A percentile compares a stretch with the other conserved stretches of the same genome.
phyloP scores from a whole-genome alignment of 2,888 invertebrate genomes.

The Orchesellides sinensis region DNA sequence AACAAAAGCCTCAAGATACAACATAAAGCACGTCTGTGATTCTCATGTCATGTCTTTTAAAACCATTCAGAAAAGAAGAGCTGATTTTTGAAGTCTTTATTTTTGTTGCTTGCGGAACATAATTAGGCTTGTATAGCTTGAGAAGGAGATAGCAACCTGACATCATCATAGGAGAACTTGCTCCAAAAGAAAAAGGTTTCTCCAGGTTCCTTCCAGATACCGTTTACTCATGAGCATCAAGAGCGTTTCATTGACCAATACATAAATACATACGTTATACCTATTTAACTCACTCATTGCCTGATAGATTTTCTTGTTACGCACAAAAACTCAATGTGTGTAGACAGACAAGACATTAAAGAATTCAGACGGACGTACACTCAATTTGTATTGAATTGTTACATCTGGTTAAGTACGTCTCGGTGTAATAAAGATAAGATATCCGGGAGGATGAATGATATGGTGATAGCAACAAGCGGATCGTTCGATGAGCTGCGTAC shows the following conservation, averaged over 20 bases:
- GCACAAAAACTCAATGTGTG: too few relatives aligned
- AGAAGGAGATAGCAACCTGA: neutral
- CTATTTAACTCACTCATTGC: too few relatives aligned
- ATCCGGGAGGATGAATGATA: slow-evolving; percentile 10
- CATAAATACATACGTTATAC: too few relatives aligned
- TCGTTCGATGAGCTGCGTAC: neutral
- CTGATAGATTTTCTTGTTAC: too few relatives aligned
- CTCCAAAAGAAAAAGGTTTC: neutral
- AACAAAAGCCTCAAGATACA: slow-evolving; percentile 50
- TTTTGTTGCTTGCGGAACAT: slow-evolving; percentile 37
- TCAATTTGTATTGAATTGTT: slow-evolving; percentile 58
- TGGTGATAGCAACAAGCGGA: too few relatives aligned
- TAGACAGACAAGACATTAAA: slow-evolving; percentile 5
- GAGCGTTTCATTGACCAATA: too few relatives aligned
- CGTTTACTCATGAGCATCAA: neutral
- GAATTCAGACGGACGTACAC: slow-evolving; percentile 29
- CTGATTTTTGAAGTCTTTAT: slow-evolving; percentile 57
- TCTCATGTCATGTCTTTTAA: slow-evolving; percentile 44
- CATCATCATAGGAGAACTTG: too few relatives aligned
- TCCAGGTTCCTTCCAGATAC: neutral
- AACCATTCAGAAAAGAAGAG: slow-evolving; percentile 12
- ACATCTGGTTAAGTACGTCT: slow-evolving; percentile 45
- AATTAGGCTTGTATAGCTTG: slow-evolving; percentile 38
- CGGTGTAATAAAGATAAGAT: slow-evolving; percentile 63
- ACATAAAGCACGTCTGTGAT: slow-evolving; percentile 14